Conservation (phyloP, 2,797 vertebrate genomes). For the Pseudocheirus occidentalis region DNA sequence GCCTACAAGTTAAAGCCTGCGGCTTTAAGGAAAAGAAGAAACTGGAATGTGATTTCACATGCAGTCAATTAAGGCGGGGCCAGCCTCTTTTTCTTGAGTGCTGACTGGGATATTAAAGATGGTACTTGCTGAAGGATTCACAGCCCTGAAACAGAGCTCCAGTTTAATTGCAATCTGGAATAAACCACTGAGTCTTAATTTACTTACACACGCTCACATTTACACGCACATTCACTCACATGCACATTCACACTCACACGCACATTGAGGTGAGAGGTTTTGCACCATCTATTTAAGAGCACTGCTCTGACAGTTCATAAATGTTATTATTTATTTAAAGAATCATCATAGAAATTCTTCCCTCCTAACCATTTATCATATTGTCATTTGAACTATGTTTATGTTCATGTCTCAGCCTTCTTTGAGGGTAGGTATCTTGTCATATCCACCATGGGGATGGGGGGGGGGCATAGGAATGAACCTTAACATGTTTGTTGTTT, state of each 20-base stretch:
- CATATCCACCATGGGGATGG: background rate
- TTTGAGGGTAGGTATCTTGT: background rate
- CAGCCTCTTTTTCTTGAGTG: background rate
- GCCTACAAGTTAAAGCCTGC: slow-evolving; percentile 43
- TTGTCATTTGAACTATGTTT: background rate
- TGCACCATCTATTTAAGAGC: slow-evolving; percentile 30
- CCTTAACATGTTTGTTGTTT: background rate
- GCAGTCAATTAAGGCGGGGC: slow-evolving; percentile 25
- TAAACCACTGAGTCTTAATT: background rate
- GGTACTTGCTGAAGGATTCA: background rate
- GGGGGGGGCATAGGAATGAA: background rate
- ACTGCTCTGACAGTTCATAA: slow-evolving; percentile 36
- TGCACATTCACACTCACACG: background rate
- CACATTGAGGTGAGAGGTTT: background rate
- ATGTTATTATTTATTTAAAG: background rate
- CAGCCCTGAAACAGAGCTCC: background rate
- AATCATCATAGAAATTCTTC: background rate
- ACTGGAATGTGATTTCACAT: slow-evolving; percentile 35
- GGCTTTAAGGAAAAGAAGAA: slow-evolving; percentile 39
- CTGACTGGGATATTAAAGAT: background rate
- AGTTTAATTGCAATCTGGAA: background rate
- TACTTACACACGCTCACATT: no score
- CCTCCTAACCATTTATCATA: background rate
- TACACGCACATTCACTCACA: no score
- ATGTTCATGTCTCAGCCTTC: background rate